A percentile compares a stretch with the other conserved stretches of the same genome.
These are phyloP conservation scores for Acanthurus tractus DNA, from an alignment of 2,797 vertebrate genomes.

Conservation along the genomic window DNA sequence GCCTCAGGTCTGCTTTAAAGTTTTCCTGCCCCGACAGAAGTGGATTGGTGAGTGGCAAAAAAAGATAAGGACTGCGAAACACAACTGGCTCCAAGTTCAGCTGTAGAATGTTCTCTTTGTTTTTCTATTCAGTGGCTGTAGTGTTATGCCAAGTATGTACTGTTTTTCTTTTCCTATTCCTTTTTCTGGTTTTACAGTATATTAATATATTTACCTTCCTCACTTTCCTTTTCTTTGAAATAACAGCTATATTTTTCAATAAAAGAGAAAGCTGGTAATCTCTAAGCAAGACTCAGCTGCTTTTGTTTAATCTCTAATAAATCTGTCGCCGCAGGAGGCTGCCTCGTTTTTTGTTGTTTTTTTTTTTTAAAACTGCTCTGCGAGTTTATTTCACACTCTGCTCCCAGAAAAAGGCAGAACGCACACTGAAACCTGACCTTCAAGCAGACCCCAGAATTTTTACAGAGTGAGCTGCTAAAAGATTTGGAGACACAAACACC, in stretches of 20 bases:
- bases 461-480: constrained; percentile 28
- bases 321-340: constrained; percentile 4
- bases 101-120: constrained; percentile 59
- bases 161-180: constrained; percentile 57
- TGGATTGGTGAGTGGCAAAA: constrained; percentile 42
- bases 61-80: constrained; percentile 53
- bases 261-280: constrained; percentile 85
- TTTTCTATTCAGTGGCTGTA: constrained; percentile 59
- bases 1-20: constrained; percentile 54
- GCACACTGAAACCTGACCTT: constrained; percentile 52
- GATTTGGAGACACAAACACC: constrained; percentile 42
- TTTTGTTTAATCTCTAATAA: constrained; percentile 21
- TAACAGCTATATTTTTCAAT: constrained; percentile 89
- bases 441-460: constrained; percentile 16
- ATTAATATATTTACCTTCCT: constrained; percentile 83
- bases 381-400: constrained; percentile 15
- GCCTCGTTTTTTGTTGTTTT: not conserved
- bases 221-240: constrained; percentile 75
- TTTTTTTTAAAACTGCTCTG: not conserved
- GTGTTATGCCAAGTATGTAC: constrained; percentile 70
- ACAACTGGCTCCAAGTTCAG: constrained; percentile 63
- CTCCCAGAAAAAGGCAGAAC: constrained; percentile 37
- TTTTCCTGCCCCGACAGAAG: constrained; percentile 46
- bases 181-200: constrained; percentile 75
- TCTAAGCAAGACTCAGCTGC: constrained; percentile 53